Conservation (phyloP, 23 tunicate species). For the Clavelina lepadiformis region DNA sequence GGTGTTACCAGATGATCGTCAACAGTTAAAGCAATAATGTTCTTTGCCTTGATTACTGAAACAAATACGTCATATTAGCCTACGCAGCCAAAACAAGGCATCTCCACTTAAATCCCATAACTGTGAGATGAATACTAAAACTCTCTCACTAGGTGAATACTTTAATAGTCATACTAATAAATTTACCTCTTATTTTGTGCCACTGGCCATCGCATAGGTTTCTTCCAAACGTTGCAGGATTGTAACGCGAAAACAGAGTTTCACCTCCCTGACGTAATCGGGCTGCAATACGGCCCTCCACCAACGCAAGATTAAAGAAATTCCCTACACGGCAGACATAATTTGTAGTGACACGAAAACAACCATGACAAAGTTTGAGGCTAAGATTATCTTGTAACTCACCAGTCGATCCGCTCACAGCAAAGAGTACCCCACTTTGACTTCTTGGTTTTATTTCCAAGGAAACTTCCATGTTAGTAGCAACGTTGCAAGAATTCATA, state of each 20-base stretch:
- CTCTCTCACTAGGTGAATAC: too few species aligned
- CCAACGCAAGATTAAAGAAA: slow-evolving; percentile 58
- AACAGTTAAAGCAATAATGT: slow-evolving; percentile 61
- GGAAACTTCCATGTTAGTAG: slow-evolving; percentile 45
- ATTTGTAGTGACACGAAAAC: background rate
- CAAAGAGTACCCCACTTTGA: slow-evolving; percentile 42
- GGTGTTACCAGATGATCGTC: slow-evolving; percentile 57
- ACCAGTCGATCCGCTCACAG: slow-evolving; percentile 74
- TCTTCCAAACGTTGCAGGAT: slow-evolving; percentile 25
- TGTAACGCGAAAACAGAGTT: slow-evolving; percentile 40
- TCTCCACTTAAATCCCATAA: too few species aligned
- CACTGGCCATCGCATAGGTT: slow-evolving; percentile 78
- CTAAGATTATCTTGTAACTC: background rate
- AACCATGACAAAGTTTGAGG: background rate
- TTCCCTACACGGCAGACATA: slow-evolving; percentile 26
- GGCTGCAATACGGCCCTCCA: slow-evolving; percentile 58
- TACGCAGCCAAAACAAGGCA: too few species aligned
- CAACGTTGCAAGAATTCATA: slow-evolving; percentile 39
- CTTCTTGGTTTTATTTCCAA: slow-evolving; percentile 69
- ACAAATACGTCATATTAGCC: too few species aligned
- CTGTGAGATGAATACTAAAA: too few species aligned
- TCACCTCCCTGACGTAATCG: slow-evolving; percentile 66
- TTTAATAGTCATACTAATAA: too few species aligned
- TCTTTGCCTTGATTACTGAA: slow-evolving; percentile 63
- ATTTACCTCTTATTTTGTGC: slow-evolving; percentile 63